A percentile compares a stretch with the other conserved stretches of the same genome.
phyloP scores from a whole-genome alignment of 2,113 vertebrate species.

The Dasyprocta punctata region DNA sequence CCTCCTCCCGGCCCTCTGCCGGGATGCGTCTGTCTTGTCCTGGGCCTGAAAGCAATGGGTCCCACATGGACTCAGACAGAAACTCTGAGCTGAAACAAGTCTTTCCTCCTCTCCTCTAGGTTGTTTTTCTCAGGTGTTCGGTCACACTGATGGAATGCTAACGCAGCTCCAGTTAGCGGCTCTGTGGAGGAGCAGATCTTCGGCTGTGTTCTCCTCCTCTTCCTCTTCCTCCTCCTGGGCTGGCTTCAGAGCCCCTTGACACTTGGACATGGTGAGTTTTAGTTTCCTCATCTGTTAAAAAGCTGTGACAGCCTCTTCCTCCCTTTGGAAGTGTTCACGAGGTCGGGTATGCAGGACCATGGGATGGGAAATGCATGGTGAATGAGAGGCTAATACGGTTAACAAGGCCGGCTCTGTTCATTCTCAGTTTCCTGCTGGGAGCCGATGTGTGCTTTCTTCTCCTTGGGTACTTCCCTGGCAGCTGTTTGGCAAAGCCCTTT shows the following conservation, averaged over 20 bases:
- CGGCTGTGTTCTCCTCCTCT: neutral
- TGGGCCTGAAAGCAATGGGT: neutral
- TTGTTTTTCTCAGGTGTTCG: neutral
- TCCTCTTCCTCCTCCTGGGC: neutral
- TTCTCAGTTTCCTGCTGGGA: neutral
- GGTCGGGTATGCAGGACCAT: too few relatives aligned
- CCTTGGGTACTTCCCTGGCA: neutral
- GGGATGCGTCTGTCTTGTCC: neutral
- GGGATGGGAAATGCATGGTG: neutral
- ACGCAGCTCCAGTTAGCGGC: neutral
- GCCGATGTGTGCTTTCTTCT: neutral
- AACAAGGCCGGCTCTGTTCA: neutral
- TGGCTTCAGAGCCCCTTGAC: neutral
- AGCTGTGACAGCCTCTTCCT: neutral
- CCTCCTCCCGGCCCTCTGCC: neutral
- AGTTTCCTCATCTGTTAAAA: neutral
- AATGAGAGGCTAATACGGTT: neutral
- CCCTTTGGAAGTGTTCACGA: neutral
- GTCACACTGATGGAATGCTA: neutral
- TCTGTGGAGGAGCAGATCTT: neutral
- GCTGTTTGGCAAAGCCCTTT: neutral
- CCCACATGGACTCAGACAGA: neutral
- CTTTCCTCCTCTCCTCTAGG: neutral
- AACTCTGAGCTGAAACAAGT: neutral
- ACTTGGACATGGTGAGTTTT: neutral